phyloP scores from a whole-genome alignment of 2,888 invertebrate genomes.

The Metacarcinus magister region DNA sequence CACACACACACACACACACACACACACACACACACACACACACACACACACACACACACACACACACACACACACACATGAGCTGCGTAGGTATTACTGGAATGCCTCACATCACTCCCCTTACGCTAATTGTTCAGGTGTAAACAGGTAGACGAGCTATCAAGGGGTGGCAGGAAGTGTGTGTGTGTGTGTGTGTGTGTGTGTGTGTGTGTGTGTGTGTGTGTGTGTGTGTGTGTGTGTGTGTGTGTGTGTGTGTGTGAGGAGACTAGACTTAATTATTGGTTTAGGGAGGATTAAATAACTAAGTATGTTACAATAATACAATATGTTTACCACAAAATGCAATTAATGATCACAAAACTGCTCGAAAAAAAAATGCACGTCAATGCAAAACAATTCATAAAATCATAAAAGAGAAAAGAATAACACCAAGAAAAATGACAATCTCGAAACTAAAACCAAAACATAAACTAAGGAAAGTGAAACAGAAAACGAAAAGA shows the following conservation, averaged over 20 bases:
- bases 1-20: neutral
- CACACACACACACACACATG: neutral
- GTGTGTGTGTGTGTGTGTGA: constrained; percentile 28
- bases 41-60: neutral
- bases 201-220: neutral
- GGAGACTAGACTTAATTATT: neutral
- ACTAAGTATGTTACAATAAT: neutral
- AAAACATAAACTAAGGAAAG: neutral
- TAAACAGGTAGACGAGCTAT: neutral
- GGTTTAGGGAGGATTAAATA: neutral
- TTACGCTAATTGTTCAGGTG: neutral
- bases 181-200: constrained; percentile 56
- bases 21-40: neutral
- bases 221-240: constrained; percentile 32
- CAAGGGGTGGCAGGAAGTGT: neutral
- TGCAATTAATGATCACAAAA: neutral
- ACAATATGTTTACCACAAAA: neutral
- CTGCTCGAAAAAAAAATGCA: no score
- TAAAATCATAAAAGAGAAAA: neutral
- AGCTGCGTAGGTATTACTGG: neutral
- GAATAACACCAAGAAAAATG: neutral
- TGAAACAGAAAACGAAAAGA: neutral
- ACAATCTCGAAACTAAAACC: no score
- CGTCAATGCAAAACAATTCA: neutral
- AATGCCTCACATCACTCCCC: neutral